phyloP scores from a whole-genome alignment of 2,888 invertebrate genomes.

The Eupithecia pulchellata region DNA sequence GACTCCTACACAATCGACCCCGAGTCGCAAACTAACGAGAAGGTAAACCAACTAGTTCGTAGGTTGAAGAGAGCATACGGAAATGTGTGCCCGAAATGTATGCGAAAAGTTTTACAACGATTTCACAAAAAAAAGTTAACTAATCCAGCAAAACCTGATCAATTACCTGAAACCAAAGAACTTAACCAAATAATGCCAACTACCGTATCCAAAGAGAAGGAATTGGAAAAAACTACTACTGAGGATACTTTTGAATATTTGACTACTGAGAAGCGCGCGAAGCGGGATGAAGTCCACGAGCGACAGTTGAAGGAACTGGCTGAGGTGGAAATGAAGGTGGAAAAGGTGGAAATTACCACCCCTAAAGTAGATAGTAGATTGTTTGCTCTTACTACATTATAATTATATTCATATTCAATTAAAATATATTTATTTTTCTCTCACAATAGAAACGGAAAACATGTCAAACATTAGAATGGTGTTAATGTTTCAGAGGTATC shows the following conservation, averaged over 20 bases:
- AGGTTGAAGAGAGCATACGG: slow-evolving; percentile 30
- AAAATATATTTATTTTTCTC: no score
- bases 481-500: no score
- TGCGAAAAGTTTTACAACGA: slow-evolving; percentile 24
- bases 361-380: slow-evolving; percentile 17
- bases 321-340: slow-evolving; percentile 54
- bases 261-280: slow-evolving; percentile 21
- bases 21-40: slow-evolving; percentile 10
- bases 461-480: no score
- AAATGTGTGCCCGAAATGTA: slow-evolving; percentile 41
- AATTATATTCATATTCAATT: no score
- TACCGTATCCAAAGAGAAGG: neutral
- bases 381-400: neutral
- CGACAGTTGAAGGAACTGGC: slow-evolving; percentile 55
- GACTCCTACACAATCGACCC: slow-evolving; percentile 37
- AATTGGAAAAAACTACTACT: neutral
- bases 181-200: neutral
- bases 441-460: no score
- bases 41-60: neutral
- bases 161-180: neutral
- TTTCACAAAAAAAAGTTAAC: slow-evolving; percentile 14
- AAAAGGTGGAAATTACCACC: slow-evolving; percentile 44
- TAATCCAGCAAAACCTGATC: neutral
- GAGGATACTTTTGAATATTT: neutral
- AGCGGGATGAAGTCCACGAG: slow-evolving; percentile 47